Evolutionary conservation across 2,888 invertebrate species (phyloP), one percentile per base, ranked within the genome.

Genomic region (Strigamia transsilvanica): DNA sequence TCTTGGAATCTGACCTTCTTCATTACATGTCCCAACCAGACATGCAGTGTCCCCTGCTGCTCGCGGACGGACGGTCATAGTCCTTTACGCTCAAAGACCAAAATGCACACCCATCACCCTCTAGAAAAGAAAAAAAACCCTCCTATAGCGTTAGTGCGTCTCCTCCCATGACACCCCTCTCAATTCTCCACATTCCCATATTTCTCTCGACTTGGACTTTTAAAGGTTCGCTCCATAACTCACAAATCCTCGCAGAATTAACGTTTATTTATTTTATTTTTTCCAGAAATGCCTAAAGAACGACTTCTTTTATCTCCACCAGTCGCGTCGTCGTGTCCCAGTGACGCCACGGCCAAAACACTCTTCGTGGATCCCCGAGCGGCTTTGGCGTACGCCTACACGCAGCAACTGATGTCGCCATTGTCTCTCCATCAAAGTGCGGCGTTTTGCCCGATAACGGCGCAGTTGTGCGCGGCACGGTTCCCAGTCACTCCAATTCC

Each of bases 371-470:
- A 81, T 21, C 81, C 81, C 9, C 23, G 81, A 41, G 73, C 81
- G 2, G 81, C 81, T 9, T 38, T 81, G 38, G 81, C 81, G 21
- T 81, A 81, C 42, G 81, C 81, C 77, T 81, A 81, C 81, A 46
- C 81, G 12, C 81, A 81, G 9, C 81, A 81, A 18, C 38, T 81
- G 27, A 42, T 81, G 38, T 42, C 81, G 15, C 81, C 81, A 13
- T 38, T 81, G 21, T 21, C 81, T 12, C 41, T 81, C 9, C 81
- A 81, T 13, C 81, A 32, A 27, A 18, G 77, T 12, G 38, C 32
- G 21, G 56, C 42, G 2, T 42, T 27, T 15, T 80, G 80, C 23
- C 41, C 78, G 4, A 18, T 41, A 21, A 15, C 78, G 15, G 23
- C 78, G n/a, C 38, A 41, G 18, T 38, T 81, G 81, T 81, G 81